These are phyloP conservation scores for Azorinus chamasolen DNA, from an alignment of 2,888 invertebrate genomes.

Conservation along the genomic window DNA sequence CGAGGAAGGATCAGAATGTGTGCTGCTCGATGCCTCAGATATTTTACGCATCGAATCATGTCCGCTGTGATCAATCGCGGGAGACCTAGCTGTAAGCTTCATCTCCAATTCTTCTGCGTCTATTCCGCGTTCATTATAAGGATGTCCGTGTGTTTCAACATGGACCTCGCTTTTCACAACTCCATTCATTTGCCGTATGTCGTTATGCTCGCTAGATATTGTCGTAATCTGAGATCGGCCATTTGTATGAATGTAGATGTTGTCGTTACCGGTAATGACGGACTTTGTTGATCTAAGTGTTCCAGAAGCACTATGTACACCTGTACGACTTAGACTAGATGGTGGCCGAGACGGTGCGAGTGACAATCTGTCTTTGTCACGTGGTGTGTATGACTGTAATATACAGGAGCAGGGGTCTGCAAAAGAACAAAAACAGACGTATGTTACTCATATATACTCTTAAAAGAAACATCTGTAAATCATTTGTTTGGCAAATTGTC, in stretches of 20 bases:
- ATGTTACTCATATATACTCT: too few relatives aligned
- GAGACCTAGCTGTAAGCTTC: neutral
- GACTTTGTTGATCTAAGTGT: slow-evolving; percentile 49
- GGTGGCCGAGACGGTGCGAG: slow-evolving; percentile 44
- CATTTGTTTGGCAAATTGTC: too few relatives aligned
- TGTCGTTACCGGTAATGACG: slow-evolving; percentile 28
- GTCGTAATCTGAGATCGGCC: slow-evolving; percentile 37
- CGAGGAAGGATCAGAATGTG: neutral
- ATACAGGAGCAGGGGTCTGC: slow-evolving; percentile 75
- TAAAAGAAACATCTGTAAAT: neutral
- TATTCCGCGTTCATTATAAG: slow-evolving; percentile 50
- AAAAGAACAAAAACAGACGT: slow-evolving; percentile 7
- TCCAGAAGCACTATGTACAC: slow-evolving; percentile 43
- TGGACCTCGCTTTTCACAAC: slow-evolving; percentile 38
- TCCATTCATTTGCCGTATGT: slow-evolving; percentile 37
- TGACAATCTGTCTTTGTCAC: slow-evolving; percentile 43
- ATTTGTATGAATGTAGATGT: slow-evolving; percentile 48
- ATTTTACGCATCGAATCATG: neutral
- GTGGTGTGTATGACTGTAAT: slow-evolving; percentile 74
- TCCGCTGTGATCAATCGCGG: neutral
- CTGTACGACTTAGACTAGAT: slow-evolving; percentile 38
- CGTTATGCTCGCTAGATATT: neutral
- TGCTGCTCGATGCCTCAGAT: slow-evolving; percentile 8
- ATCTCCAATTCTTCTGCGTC: slow-evolving; percentile 35
- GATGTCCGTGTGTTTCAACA: slow-evolving; percentile 31